These are phyloP conservation scores for Andrena dorsata DNA, from an alignment of 2,888 invertebrate species.

Conservation along the genomic window DNA sequence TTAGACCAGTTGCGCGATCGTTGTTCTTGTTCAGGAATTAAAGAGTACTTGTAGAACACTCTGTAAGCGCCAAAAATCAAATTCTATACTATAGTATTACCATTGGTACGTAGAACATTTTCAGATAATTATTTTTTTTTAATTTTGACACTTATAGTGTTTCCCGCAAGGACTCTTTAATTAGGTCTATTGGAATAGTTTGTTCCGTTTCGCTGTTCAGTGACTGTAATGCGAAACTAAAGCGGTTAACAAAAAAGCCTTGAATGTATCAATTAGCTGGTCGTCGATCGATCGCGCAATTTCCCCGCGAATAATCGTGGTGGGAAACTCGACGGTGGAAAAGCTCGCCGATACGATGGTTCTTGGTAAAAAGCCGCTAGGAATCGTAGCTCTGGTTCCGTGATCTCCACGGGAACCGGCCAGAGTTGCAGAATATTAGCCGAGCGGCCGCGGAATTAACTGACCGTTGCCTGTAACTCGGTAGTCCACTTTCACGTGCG, in stretches of 20 bases:
- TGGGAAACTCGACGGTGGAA: conserved; percentile 21
- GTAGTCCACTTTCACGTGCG: conserved; percentile 82
- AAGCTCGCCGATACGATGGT: conserved; percentile 25
- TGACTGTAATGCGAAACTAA: neutral
- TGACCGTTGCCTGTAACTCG: conserved; percentile 79
- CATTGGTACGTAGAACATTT: no score
- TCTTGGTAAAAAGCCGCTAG: conserved; percentile 31
- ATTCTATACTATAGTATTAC: no score
- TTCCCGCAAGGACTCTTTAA: neutral
- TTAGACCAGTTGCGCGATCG: neutral
- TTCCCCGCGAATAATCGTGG: conserved; percentile 11
- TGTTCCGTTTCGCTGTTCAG: neutral
- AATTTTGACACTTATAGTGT: no score
- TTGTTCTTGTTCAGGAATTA: no score
- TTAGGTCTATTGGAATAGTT: neutral
- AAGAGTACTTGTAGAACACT: no score
- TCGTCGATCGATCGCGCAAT: conserved; percentile 14
- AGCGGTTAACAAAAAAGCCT: neutral
- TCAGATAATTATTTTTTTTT: no score
- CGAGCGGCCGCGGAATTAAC: conserved; percentile 79
- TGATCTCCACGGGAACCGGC: conserved; percentile 60
- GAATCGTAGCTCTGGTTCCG: conserved; percentile 47
- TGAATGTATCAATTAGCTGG: neutral
- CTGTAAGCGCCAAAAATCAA: no score
- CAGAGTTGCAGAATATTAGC: conserved; percentile 80